Conservation (phyloP, 2,888 invertebrate genomes). For the Agrilus cyanescens region DNA sequence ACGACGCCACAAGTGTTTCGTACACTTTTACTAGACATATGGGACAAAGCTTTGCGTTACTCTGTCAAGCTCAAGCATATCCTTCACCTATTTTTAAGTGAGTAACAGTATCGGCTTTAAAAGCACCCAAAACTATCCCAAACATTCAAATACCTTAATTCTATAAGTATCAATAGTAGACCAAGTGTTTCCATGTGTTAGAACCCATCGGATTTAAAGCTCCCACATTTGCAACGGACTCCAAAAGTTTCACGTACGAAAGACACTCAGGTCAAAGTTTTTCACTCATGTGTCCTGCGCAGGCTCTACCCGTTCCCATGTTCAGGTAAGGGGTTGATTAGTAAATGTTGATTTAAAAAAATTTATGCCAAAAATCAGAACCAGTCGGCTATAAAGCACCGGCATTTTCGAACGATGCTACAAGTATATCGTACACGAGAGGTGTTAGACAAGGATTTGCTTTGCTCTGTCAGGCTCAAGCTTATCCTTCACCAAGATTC, state of each 20-base stretch:
- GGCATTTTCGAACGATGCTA: conserved; percentile 48
- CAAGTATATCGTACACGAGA: conserved; percentile 50
- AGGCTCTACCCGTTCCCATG: conserved; percentile 56
- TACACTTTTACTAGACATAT: conserved; percentile 35
- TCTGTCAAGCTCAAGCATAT: conserved; percentile 59
- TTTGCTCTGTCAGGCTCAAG: conserved; percentile 59
- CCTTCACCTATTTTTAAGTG: conserved; percentile 61
- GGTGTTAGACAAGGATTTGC: conserved; percentile 45
- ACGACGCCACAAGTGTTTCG: conserved; percentile 37
- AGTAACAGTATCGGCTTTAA: conserved; percentile 21
- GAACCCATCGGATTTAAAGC: conserved; percentile 40
- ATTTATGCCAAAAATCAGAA: conserved; percentile 32
- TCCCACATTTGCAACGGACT: conserved; percentile 36
- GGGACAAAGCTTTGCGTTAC: conserved; percentile 41
- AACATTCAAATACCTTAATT: no score
- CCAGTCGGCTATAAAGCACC: conserved; percentile 52
- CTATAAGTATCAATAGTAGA: no score
- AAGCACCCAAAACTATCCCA: no score
- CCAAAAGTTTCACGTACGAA: conserved; percentile 37
- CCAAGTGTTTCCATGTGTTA: no score
- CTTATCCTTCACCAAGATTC: conserved; percentile 49
- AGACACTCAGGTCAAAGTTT: conserved; percentile 35
- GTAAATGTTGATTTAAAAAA: no score
- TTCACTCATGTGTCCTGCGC: conserved; percentile 47
- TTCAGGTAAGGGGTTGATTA: conserved; percentile 47